Percentiles rank a stretch among this genome's conserved stretches.
These are phyloP conservation scores for Takifugu flavidus DNA, from an alignment of 2,113 vertebrate species.

Conservation along the genomic window DNA sequence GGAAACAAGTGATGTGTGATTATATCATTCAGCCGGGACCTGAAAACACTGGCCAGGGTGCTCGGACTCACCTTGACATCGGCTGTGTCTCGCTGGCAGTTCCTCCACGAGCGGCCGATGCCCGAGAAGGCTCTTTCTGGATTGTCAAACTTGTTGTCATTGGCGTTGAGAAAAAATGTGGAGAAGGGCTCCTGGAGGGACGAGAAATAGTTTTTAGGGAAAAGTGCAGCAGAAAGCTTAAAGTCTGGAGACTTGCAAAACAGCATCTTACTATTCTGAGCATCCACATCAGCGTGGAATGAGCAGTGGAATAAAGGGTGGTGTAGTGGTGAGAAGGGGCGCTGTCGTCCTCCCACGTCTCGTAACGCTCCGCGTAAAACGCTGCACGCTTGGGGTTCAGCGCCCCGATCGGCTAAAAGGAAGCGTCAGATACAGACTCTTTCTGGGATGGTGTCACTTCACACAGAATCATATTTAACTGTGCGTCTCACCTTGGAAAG, in stretches of 20 bases:
- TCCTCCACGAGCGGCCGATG: slow-evolving; percentile 92
- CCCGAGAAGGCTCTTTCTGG: slow-evolving; percentile 94
- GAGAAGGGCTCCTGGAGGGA: slow-evolving; percentile 89
- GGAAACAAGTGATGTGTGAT: not conserved
- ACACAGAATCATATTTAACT: not conserved
- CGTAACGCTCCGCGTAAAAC: slow-evolving; percentile 95
- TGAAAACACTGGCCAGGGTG: not conserved
- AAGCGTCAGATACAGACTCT: not conserved
- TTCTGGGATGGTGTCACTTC: not conserved
- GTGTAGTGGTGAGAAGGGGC: slow-evolving; percentile 90
- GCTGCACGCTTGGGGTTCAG: slow-evolving; percentile 98
- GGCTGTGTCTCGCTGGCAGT: slow-evolving; percentile 95
- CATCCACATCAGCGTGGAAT: slow-evolving; percentile 90
- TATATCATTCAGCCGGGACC: not conserved
- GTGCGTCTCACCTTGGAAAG: slow-evolving; percentile 88
- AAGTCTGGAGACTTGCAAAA: not conserved
- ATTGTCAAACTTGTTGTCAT: slow-evolving; percentile 94
- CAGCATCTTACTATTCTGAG: slow-evolving; percentile 90
- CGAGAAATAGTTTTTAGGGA: not conserved
- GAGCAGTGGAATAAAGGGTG: slow-evolving; percentile 91
- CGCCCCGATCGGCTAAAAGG: slow-evolving; percentile 89
- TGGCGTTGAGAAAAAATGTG: slow-evolving; percentile 96
- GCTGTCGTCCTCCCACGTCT: slow-evolving; percentile 95
- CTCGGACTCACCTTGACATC: slow-evolving; percentile 86
- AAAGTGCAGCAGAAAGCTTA: not conserved